Base-by-base conservation (phyloP, 1,140 invertebrate genomes). In the Saccostrea cuccullata region DNA sequence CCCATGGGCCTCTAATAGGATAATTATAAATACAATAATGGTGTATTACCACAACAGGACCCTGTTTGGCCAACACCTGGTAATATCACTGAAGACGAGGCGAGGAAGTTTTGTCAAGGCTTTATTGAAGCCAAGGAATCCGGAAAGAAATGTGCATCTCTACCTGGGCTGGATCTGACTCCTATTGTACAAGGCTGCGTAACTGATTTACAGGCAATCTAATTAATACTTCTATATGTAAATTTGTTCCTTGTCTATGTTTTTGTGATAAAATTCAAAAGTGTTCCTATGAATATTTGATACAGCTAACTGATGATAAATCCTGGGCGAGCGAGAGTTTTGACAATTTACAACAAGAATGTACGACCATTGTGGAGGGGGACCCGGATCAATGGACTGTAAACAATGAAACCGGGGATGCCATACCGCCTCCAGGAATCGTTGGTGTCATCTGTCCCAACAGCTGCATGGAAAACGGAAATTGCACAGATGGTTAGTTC, bases 251-350 rank as follows among this genome's bases (percentile, higher is more conserved):
- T 20, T 47, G 47, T 47, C 2, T 47, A 0, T 47, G 5, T 47
- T 8, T 47, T 2, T 47, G 47, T 47, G 47, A 47, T 47, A 8
- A 47, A 47, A 47, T 47, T 2, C 40, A 47, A 6, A 47, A 3
- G 47, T 47, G 47, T 47, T 47, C 6, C n/a, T 64, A 20, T 64
- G 5, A 20, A 64, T 64, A 20, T 64, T 17, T 92, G 87, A 47
- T 55, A 47, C 17, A 93, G 92, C 60, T 92, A 13, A 93, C 91
- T 60, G 91, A 89, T 82, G 90, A 91, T 82, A 73, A n/a, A 3
- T 40, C 40, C 2, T 93, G 92, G 92, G 86, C 84, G 0, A 36
- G 86, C 13, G 91, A 91, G 86, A 87, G 86, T 17, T 40, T 91
- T 17, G 89, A 90, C n/a, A 92, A 91, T 86, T 87, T 93, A 70